Evolutionary conservation across 2,888 invertebrate genomes (phyloP).

Genomic region (Melanchra persicariae): DNA sequence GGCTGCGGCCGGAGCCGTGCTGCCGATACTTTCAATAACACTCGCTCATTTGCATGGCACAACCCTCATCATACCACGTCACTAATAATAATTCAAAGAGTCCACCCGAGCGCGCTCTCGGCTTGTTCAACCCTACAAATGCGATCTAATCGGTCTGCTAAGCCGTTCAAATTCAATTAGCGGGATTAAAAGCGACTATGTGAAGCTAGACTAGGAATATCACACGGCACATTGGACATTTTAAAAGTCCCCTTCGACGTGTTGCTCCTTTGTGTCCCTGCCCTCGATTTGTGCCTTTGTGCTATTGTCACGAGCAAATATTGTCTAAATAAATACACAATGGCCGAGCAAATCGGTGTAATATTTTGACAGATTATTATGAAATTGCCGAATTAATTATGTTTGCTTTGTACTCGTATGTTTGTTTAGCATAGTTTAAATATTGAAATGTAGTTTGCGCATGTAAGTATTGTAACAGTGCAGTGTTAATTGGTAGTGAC

Average conservation of each 20-base stretch:
- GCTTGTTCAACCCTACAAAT: slow-evolving; percentile 73
- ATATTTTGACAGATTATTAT: slow-evolving; percentile 46
- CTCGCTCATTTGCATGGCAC: slow-evolving; percentile 67
- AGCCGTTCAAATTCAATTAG: slow-evolving; percentile 81
- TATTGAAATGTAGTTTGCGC: background rate
- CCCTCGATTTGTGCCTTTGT: slow-evolving; percentile 51
- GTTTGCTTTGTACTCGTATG: slow-evolving; percentile 6
- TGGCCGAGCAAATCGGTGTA: slow-evolving; percentile 7
- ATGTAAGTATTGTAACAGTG: background rate
- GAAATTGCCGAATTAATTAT: slow-evolving; percentile 34
- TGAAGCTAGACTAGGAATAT: slow-evolving; percentile 63
- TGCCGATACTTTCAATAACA: slow-evolving; percentile 68
- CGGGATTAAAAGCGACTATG: slow-evolving; percentile 68
- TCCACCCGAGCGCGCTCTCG: slow-evolving; percentile 63
- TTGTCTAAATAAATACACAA: slow-evolving; percentile 52
- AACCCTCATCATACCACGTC: slow-evolving; percentile 68
- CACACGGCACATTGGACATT: slow-evolving; percentile 53
- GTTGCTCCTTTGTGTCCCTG: slow-evolving; percentile 46
- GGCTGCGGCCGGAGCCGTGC: slow-evolving; percentile 37
- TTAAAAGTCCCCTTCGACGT: slow-evolving; percentile 48
- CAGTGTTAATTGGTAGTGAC: background rate
- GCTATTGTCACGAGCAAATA: slow-evolving; percentile 56
- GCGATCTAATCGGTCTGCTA: slow-evolving; percentile 78
- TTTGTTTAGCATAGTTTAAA: slow-evolving; percentile 20
- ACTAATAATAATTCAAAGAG: slow-evolving; percentile 70